phyloP scores from a whole-genome alignment of 92 coral and sea anemone genomes.

The Umimayanthus chanpuru region DNA sequence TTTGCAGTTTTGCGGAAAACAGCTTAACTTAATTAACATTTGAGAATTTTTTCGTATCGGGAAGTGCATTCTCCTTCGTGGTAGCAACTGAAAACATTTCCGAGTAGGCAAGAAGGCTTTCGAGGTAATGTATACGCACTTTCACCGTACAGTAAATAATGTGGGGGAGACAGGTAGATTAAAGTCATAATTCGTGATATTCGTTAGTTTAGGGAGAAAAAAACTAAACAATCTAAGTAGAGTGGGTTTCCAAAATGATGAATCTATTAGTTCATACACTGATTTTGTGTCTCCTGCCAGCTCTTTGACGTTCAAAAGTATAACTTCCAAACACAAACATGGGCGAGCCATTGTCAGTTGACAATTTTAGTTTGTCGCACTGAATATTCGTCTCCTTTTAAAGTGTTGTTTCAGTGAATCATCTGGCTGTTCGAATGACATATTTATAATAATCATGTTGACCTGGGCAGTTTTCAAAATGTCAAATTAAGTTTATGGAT shows the following conservation, averaged over 20 bases:
- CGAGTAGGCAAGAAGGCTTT: not conserved
- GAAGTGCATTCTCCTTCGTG: not conserved
- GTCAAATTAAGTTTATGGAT: not conserved
- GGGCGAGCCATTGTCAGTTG: not conserved
- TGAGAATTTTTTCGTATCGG: not conserved
- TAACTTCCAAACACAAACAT: not conserved
- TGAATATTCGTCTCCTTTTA: not conserved
- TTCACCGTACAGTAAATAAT: not conserved
- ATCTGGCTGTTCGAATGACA: not conserved
- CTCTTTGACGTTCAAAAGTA: not conserved
- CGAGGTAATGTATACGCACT: not conserved
- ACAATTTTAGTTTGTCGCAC: not conserved
- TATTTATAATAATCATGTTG: not conserved
- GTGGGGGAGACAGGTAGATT: not conserved
- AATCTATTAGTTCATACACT: not conserved
- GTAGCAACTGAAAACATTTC: not conserved
- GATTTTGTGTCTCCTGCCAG: not conserved
- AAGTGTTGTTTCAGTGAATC: not conserved
- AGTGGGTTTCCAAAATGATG: not conserved
- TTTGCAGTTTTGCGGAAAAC: not conserved
- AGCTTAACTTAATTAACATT: not conserved
- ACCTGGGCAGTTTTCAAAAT: not conserved
- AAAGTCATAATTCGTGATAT: not conserved
- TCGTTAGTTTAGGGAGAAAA: not conserved
- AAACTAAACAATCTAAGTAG: not conserved